Percentiles rank a stretch among this genome's conserved stretches.
Conservation (phyloP, 2,888 invertebrate genomes). For the Eupelmus urozonus region DNA sequence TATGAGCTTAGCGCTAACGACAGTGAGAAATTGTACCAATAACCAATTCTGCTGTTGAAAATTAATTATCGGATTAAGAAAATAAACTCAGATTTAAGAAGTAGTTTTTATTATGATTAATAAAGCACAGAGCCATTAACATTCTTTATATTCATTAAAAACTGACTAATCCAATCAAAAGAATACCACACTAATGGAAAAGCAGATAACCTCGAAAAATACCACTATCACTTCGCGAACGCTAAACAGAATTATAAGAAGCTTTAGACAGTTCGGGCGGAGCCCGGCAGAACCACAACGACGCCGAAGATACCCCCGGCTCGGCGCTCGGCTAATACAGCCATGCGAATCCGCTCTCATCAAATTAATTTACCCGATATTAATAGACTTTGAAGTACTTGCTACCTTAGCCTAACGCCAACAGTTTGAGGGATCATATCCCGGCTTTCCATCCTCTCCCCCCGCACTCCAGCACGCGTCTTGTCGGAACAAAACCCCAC, state of each 20-base stretch:
- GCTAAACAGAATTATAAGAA: conserved; percentile 7
- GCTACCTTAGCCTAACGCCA: conserved; percentile 12
- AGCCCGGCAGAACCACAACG: neutral
- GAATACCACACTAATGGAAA: neutral
- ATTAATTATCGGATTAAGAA: no score
- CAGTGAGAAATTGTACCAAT: no score
- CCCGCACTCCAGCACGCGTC: neutral
- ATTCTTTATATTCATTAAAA: no score
- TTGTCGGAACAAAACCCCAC: neutral
- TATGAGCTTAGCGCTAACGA: no score
- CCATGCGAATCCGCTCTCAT: neutral
- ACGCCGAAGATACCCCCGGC: neutral
- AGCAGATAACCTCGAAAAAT: neutral
- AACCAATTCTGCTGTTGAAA: no score
- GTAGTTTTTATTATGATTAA: no score
- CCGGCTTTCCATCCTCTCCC: neutral
- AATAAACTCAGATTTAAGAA: no score
- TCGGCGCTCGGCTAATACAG: neutral
- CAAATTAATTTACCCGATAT: conserved; percentile 54
- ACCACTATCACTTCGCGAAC: neutral
- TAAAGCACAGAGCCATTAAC: no score
- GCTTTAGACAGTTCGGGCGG: conserved; percentile 7
- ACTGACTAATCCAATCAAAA: no score
- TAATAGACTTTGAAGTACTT: conserved; percentile 57
- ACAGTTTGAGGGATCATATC: conserved; percentile 37